Evolutionary conservation across 2,888 invertebrate species (phyloP), one percentile per base, ranked within the genome.

Genomic region (Andrena bucephala): DNA sequence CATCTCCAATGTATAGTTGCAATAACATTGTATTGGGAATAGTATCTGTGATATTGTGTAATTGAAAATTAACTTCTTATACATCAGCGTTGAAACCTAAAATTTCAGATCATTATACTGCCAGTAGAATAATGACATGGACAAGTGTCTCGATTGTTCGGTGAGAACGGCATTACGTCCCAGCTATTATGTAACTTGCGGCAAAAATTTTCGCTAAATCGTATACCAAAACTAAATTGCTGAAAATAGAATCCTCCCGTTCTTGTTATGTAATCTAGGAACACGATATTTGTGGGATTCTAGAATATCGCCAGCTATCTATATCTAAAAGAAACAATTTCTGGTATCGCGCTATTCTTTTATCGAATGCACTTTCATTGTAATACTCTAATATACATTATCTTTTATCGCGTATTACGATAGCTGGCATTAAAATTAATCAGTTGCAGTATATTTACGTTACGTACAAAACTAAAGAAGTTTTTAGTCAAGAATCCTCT

Each of bases 231-330:
- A 16, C 20, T 59, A 52, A 52, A 29, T 60, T 60, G 36, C 36
- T 68, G 36, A 68, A 68, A 68, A 50, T 67, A 31, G 57, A 36
- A 52, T 54, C n/a, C n/a, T 54, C 52, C 4, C 63, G 8, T 72
- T 52, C 20, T 24, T 6, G 27, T 72, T 72, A 54, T 16, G 54
- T 36, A 72, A 65, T 54, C 24, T 36, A 42, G 42, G 42, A 42
- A 42, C 42, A 42, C 16, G 42, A 42, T 42, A 42, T 42, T 42
- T 42, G 13, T 42, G 42, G 42, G 42, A 42, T 16, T 42, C 16
- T 42, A 42, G 42, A 16, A 42, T 42, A 42, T 42, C 42, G 42
- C 1, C 42, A 16, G 42, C 42, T 42, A 16, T 42, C 42, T 42
- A 5, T 16, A 42, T 42, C 16, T 16, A 42, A 42, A 42, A 42